These are phyloP conservation scores for Yponomeuta sedellus DNA, from an alignment of 2,888 invertebrate species.

Conservation along the genomic window DNA sequence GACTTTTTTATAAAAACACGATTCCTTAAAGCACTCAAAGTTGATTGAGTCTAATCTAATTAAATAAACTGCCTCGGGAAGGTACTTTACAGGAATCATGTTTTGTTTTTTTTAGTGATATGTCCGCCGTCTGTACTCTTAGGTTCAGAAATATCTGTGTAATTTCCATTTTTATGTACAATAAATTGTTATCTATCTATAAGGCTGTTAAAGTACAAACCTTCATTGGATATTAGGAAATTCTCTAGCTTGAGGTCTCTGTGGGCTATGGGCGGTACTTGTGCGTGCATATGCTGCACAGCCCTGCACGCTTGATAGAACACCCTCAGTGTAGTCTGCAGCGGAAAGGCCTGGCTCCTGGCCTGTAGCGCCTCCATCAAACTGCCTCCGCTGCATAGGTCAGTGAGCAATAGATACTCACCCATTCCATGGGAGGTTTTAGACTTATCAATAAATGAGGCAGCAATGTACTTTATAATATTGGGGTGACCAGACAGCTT, in stretches of 20 bases:
- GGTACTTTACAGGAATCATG: too few species aligned
- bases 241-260: constrained; percentile 98
- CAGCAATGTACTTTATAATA: constrained; percentile 92
- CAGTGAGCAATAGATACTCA: constrained; percentile 94
- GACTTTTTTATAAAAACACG: too few species aligned
- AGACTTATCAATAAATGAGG: constrained; percentile 86
- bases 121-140: too few species aligned
- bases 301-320: constrained; percentile 95
- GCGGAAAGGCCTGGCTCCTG: constrained; percentile 77
- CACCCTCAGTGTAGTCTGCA: constrained; percentile 85
- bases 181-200: too few species aligned
- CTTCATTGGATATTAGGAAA: constrained; percentile 90
- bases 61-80: too few species aligned
- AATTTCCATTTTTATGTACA: too few species aligned
- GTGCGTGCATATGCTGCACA: constrained; percentile 95
- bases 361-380: constrained; percentile 80
- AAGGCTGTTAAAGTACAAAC: too few species aligned
- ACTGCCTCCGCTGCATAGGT: constrained; percentile 92
- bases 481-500: constrained; percentile 94
- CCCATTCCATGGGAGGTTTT: constrained; percentile 88
- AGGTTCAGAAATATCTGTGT: too few species aligned
- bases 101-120: too few species aligned
- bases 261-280: constrained; percentile 93
- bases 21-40: too few species aligned
- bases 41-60: too few species aligned